Evolutionary conservation across 2,888 invertebrate genomes (phyloP).

Genomic region (Sarcophaga caerulescens): DNA sequence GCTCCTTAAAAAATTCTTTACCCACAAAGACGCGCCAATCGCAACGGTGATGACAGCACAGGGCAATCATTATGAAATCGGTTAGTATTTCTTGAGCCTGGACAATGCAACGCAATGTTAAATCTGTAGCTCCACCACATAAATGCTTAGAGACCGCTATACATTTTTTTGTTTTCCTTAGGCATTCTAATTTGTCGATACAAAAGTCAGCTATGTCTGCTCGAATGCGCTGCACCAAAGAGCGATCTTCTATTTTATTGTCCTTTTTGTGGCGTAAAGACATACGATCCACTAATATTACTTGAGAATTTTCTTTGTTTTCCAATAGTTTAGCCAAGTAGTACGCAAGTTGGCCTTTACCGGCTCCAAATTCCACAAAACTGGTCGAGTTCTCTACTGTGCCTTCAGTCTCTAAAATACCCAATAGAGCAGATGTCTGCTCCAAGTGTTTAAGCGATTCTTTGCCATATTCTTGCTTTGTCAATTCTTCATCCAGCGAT

Average conservation of each 20-base stretch:
- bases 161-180: conserved; percentile 81
- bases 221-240: conserved; percentile 85
- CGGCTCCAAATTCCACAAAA: conserved; percentile 94
- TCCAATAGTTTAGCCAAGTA: conserved; percentile 86
- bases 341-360: conserved; percentile 92
- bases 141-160: conserved; percentile 94
- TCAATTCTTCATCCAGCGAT: conserved; percentile 82
- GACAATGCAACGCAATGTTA: conserved; percentile 86
- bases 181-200: conserved; percentile 83
- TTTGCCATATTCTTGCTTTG: conserved; percentile 83
- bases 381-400: conserved; percentile 85
- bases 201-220: conserved; percentile 91
- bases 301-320: conserved; percentile 82
- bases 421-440: conserved; percentile 90
- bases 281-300: conserved; percentile 90
- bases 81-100: conserved; percentile 71
- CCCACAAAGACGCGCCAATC: conserved; percentile 87
- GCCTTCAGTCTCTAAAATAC: conserved; percentile 84
- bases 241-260: conserved; percentile 83
- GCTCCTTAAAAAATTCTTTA: conserved; percentile 83
- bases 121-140: conserved; percentile 93
- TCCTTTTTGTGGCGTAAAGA: conserved; percentile 92
- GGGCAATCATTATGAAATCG: conserved; percentile 88
- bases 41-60: conserved; percentile 96
- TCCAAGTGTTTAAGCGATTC: conserved; percentile 87